Base-by-base conservation (phyloP, 2,797 vertebrate genomes). In the Anniella stebbinsi region DNA sequence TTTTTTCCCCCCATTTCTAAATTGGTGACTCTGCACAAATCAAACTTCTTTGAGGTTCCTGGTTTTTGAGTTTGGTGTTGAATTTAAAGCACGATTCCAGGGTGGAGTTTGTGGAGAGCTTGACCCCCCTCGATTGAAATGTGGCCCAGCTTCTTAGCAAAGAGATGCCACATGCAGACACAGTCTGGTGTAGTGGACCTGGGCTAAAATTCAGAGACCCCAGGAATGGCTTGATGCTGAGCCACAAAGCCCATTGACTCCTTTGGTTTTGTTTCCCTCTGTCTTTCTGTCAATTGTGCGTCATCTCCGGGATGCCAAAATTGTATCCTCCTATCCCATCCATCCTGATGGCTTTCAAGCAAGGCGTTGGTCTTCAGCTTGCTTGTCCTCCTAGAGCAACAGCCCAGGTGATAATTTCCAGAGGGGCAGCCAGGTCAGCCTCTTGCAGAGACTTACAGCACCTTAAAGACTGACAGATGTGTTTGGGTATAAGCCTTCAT, bases 21-120 rank as follows among this genome's bases (percentile, higher is more conserved):
- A 76, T 38, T 82, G 91, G 87, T 36, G 66, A 89, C 72, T 93
- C 92, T 94, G 84, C 87, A 45, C 51, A 93, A 93, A 92, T 91
- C 77, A 38, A 89, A 93, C 81, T 88, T 90, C 67, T 77, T 67
- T 48, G 12, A 75, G 67, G 78, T 82, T 88, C 60, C 11, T 18
- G n/a, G 51, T 25, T 54, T n/a, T 80, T 45, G 67, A 38, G 48
- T 88, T 60, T 23, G 30, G 13, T 28, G 25, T 38, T 82, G 36
- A 21, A 23, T 75, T 70, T 23, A 57, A 57, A 75, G 51, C 21
- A 13, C 28, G 23, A 67, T 67, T n/a, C 28, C 54, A 36, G 30
- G 36, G 28, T 23, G 51, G 63, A 63, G 57, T 23, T 60, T 38
- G 66, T 4, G n/a, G 30, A 63, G 5, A 23, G 48, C 28, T 41